phyloP scores from a whole-genome alignment of 2,888 invertebrate genomes.

The Campoplex nolae region DNA sequence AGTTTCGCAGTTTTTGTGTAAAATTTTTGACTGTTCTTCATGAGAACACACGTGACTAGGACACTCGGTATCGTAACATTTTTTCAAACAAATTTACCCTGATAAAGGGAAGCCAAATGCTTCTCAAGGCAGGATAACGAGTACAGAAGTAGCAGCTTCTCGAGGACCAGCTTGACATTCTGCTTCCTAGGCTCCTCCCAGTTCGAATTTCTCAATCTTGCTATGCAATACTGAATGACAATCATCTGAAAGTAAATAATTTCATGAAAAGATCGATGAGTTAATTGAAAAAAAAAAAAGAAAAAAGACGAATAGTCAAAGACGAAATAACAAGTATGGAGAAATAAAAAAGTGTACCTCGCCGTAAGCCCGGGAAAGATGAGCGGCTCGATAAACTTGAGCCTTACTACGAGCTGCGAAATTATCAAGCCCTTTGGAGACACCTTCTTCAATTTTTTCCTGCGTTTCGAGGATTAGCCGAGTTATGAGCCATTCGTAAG shows the following conservation, averaged over 20 bases:
- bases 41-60: background rate
- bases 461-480: constrained; percentile 91
- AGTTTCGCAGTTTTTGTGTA: too few relatives aligned
- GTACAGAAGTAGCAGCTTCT: constrained; percentile 86
- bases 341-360: constrained; percentile 85
- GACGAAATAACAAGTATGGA: background rate
- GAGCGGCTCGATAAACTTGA: constrained; percentile 92
- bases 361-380: constrained; percentile 91
- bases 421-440: constrained; percentile 87
- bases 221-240: constrained; percentile 85
- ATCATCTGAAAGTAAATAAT: constrained; percentile 78
- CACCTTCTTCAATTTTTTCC: constrained; percentile 86
- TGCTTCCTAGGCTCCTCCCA: constrained; percentile 80
- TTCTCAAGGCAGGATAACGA: constrained; percentile 88
- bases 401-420: constrained; percentile 92
- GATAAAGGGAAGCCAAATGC: constrained; percentile 90
- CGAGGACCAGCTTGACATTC: constrained; percentile 85
- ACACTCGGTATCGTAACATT: background rate
- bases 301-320: background rate
- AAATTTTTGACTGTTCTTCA: too few relatives aligned
- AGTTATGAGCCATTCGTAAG: constrained; percentile 94
- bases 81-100: constrained; percentile 83
- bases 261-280: background rate
- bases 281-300: background rate
- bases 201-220: constrained; percentile 83